phyloP scores from a whole-genome alignment of 2,888 invertebrate genomes.

The Octodonta nipae region DNA sequence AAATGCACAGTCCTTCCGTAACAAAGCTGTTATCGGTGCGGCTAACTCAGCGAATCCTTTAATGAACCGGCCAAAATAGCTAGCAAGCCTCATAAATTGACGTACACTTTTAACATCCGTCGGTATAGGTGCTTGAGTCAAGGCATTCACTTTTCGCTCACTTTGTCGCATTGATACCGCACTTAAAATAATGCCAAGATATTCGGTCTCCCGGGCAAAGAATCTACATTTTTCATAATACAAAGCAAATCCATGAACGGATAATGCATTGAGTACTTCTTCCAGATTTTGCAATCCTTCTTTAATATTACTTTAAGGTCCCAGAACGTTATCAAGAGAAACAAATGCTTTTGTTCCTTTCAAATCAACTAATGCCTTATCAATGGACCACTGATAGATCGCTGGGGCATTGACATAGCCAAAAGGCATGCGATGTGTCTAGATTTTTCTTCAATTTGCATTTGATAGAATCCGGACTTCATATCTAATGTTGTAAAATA shows the following conservation, averaged over 20 bases:
- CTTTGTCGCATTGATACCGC: constrained; percentile 11
- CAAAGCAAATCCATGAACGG: constrained; percentile 10
- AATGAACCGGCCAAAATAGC: constrained; percentile 12
- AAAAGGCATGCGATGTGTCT: constrained; percentile 14
- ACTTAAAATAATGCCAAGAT: constrained; percentile 13
- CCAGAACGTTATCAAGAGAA: constrained; percentile 15
- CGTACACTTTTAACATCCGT: constrained; percentile 13
- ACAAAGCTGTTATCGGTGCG: constrained; percentile 12
- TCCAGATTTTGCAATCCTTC: constrained; percentile 11
- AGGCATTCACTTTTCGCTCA: constrained; percentile 12
- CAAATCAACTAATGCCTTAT: constrained; percentile 13
- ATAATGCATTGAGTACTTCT: constrained; percentile 13
- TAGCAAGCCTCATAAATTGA: constrained; percentile 12
- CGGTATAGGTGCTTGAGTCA: constrained; percentile 10
- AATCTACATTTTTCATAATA: constrained; percentile 15
- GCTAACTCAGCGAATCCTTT: constrained; percentile 9
- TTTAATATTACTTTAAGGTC: constrained; percentile 11
- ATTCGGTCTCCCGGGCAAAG: constrained; percentile 13
- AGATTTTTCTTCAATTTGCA: constrained; percentile 13
- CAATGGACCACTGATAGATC: constrained; percentile 13
- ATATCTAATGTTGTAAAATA: constrained; percentile 14
- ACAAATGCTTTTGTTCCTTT: constrained; percentile 12
- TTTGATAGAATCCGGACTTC: constrained; percentile 13
- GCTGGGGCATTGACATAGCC: constrained; percentile 13
- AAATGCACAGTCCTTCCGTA: constrained; percentile 12